phyloP scores from a whole-genome alignment of 2,113 vertebrate species.

The Damaliscus lunatus region DNA sequence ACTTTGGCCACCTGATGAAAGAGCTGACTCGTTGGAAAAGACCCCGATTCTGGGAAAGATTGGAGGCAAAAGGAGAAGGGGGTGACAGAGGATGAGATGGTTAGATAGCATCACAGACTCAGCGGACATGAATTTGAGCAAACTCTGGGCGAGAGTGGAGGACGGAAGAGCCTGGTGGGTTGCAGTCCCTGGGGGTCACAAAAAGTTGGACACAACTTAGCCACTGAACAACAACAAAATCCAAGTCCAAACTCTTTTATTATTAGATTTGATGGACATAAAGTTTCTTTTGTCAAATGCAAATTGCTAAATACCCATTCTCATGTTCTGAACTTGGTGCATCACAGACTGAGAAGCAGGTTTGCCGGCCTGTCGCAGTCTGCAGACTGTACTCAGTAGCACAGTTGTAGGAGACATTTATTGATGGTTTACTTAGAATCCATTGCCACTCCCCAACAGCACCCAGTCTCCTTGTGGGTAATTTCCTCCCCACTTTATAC shows the following conservation, averaged over 20 bases:
- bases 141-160: neutral
- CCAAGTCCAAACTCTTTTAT: neutral
- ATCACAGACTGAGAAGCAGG: neutral
- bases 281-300: neutral
- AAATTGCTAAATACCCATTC: neutral
- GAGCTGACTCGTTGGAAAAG: neutral
- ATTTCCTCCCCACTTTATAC: neutral
- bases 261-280: neutral
- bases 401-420: neutral
- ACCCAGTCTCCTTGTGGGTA: neutral
- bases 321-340: neutral
- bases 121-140: fast-evolving
- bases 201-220: neutral
- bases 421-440: neutral
- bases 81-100: neutral
- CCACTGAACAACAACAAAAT: neutral
- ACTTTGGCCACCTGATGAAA: neutral
- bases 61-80: neutral
- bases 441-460: neutral
- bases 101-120: neutral
- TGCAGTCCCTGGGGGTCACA: neutral
- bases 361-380: neutral
- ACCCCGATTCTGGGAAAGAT: neutral
- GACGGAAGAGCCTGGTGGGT: neutral
- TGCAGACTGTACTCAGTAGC: neutral